Conservation (phyloP, 2,888 invertebrate genomes). For the Chrysodeixis includens region DNA sequence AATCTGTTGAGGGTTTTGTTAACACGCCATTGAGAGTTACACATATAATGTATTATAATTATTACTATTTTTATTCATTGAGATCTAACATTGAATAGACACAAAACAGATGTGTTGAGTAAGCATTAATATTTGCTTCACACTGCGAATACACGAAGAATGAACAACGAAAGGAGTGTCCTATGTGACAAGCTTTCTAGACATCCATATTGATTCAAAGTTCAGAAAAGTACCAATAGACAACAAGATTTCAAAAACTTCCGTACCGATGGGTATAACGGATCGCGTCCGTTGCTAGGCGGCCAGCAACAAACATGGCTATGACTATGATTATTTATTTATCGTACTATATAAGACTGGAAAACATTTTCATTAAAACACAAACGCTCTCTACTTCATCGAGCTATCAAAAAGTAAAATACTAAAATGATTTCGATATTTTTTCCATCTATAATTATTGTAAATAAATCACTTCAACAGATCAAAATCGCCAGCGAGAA, state of each 20-base stretch:
- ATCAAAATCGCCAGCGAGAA: slow-evolving; percentile 55
- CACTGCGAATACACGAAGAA: slow-evolving; percentile 57
- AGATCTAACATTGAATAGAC: slow-evolving; percentile 62
- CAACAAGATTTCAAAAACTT: slow-evolving; percentile 50
- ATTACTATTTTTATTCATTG: slow-evolving; percentile 59
- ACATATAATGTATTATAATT: slow-evolving; percentile 48
- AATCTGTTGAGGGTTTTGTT: slow-evolving; percentile 54
- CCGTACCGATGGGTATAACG: slow-evolving; percentile 17
- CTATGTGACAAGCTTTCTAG: slow-evolving; percentile 54
- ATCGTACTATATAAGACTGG: slow-evolving; percentile 26
- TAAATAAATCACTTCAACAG: slow-evolving; percentile 53
- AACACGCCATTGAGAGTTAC: slow-evolving; percentile 52
- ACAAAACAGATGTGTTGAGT: slow-evolving; percentile 51
- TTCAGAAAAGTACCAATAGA: slow-evolving; percentile 46
- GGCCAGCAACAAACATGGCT: slow-evolving; percentile 46
- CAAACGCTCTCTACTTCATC: slow-evolving; percentile 17
- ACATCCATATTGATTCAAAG: slow-evolving; percentile 44
- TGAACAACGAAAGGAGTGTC: slow-evolving; percentile 41
- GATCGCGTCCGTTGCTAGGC: slow-evolving; percentile 14
- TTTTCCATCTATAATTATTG: slow-evolving; percentile 17
- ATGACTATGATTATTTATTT: slow-evolving; percentile 52
- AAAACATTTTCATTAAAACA: slow-evolving; percentile 38
- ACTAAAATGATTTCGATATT: background rate
- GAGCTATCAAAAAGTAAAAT: slow-evolving; percentile 15
- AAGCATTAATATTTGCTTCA: slow-evolving; percentile 51